Percentiles rank a stretch among this genome's conserved stretches.
phyloP scores from a whole-genome alignment of 2,888 invertebrate genomes.

The Seladonia tumulorum region DNA sequence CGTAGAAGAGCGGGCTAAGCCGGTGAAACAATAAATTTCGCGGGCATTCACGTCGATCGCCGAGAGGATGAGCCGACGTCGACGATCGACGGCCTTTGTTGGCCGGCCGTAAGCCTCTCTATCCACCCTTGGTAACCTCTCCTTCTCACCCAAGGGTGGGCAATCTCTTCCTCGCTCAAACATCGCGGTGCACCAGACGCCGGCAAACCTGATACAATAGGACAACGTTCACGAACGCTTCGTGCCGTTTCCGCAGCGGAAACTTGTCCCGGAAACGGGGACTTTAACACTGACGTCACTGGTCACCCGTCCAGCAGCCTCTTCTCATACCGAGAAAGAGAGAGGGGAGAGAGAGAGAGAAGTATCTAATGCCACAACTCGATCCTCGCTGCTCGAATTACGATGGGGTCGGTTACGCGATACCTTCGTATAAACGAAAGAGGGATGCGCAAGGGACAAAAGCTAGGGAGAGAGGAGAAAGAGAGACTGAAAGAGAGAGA shows the following conservation, averaged over 20 bases:
- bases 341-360: constrained; percentile 7
- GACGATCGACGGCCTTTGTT: constrained; percentile 80
- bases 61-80: constrained; percentile 78
- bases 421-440: constrained; percentile 56
- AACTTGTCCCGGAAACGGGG: constrained; percentile 80
- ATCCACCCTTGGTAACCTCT: constrained; percentile 51
- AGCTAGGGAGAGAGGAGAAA: constrained; percentile 26
- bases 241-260: constrained; percentile 79
- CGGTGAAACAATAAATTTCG: constrained; percentile 82
- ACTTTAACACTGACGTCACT: constrained; percentile 78
- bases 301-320: constrained; percentile 61
- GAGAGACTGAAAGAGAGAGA: background rate
- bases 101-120: constrained; percentile 70
- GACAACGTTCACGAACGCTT: constrained; percentile 75
- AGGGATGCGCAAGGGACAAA: constrained; percentile 42
- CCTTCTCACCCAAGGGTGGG: constrained; percentile 47
- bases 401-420: constrained; percentile 65
- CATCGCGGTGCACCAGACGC: constrained; percentile 67
- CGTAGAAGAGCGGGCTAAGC: constrained; percentile 76
- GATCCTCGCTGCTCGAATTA: constrained; percentile 69
- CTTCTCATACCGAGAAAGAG: constrained; percentile 24
- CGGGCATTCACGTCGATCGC: constrained; percentile 80
- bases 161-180: constrained; percentile 46
- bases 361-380: constrained; percentile 66
- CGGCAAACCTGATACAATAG: constrained; percentile 78